Base-by-base conservation (phyloP, 2,888 invertebrate genomes). In the Anthophora plumipes region DNA sequence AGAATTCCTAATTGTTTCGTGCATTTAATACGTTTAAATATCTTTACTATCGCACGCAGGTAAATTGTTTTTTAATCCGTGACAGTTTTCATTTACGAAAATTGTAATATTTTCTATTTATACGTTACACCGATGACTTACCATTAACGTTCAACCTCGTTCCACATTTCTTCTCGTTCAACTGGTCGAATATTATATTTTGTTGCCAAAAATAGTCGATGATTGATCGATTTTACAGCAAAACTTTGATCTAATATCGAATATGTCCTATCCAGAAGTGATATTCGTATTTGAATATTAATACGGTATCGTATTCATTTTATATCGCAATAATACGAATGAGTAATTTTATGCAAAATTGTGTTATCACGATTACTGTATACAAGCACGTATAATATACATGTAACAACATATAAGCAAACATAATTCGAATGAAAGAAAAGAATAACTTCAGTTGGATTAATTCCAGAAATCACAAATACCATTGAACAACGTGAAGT, bases 401-500 rank as follows among this genome's bases (percentile, higher is more conserved):
- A 59, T 57, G n/a, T 55, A 48, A 43, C 39, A 48, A 37, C 25
- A 9, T n/a, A 55, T 9, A 54, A 39, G 48, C 46, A 60, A 70
- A 55, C 48, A 60, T 80, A 76, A 59, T 60, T 64, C 43, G 61
- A 17, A 54, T 31, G 69, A 78, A 63, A 64, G 64, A 48, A 68
- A 73, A 68, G 25, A 46, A 57, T 31, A 68, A 80, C 67, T 52
- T 46, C 70, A 46, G 72, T 82, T 82, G 80, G 82, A 85, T 76
- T 75, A 78, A 73, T 78, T 85, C 76, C 80, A 84, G 76, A 76
- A 82, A 80, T 80, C 67, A 60, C 52, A 52, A 73, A 74, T 78
- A 75, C 67, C 59, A 75, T 73, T 50, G 68, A 83, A 71, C 74
- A 72, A 71, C 48, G 46, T 43, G 77, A 31, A 22, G 54, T 67